Evolutionary conservation across 35 echinoderm and acorn worm genomes (phyloP), one percentile per base, ranked within the genome.

Genomic region (Diadema setosum): DNA sequence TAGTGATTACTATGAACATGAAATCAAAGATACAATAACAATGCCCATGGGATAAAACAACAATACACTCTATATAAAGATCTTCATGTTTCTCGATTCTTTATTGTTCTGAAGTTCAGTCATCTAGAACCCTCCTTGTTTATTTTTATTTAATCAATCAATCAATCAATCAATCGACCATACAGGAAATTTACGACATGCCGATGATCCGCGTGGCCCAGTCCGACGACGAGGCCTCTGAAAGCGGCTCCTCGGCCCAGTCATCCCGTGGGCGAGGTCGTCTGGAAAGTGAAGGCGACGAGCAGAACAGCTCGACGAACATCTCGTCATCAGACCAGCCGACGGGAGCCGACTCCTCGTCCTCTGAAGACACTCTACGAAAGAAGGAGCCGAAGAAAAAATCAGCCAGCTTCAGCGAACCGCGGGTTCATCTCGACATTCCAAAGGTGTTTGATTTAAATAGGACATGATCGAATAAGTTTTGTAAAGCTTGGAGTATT

Each of bases 101-200:
- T n/a, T n/a, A n/a, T n/a, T n/a, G n/a, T n/a, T n/a, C n/a, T n/a
- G n/a, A n/a, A n/a, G n/a, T n/a, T n/a, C n/a, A n/a, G n/a, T n/a
- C n/a, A n/a, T n/a, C n/a, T n/a, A n/a, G n/a, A 52, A 52, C 48
- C 9, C 48, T 11, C 48, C n/a, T 9, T 52, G n/a, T n/a, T 52
- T 52, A 52, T 52, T n/a, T 52, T 52, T 9, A 52, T 58, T 48
- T 50, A 11, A 48, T 39, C 46, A 56, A 3, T 80, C 44, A 18
- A n/a, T n/a, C n/a, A n/a, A n/a, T n/a, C n/a, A n/a, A n/a, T n/a
- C n/a, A n/a, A n/a, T n/a, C n/a, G n/a, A n/a, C n/a, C n/a, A 29
- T 18, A 5, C 85, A 95, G 93, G 93, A 95, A 60, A 87, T 87
- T 17, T 95, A 91, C 56, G 93, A 95, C 80, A 95, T 95, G 93